Conservation (phyloP, 2,113 vertebrate genomes). For the Nicator chloris region DNA sequence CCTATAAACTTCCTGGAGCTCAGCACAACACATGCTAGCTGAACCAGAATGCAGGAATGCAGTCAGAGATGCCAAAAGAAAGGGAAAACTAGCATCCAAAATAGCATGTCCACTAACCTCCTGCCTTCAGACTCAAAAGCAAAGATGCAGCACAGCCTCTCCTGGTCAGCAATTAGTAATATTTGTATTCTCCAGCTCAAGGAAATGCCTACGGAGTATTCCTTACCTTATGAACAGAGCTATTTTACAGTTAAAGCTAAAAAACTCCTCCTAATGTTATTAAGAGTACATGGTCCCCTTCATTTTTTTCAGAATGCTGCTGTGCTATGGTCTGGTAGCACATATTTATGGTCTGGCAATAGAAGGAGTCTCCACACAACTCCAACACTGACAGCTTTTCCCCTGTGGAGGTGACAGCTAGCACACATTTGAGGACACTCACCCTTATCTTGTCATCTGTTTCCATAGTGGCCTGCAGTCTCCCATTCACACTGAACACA, state of each 20-base stretch:
- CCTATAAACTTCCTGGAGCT: not conserved
- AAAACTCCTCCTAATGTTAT: not conserved
- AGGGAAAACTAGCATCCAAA: not conserved
- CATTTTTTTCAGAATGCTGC: not conserved
- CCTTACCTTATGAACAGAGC: not conserved
- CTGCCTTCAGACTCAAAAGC: not conserved
- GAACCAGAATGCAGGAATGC: not conserved
- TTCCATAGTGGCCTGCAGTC: conserved; percentile 85
- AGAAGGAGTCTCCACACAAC: not conserved
- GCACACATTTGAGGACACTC: not conserved
- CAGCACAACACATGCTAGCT: not conserved
- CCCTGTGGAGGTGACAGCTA: not conserved
- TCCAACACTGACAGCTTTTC: not conserved
- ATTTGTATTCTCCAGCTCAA: not conserved
- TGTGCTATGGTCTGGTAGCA: not conserved
- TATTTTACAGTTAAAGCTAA: not conserved
- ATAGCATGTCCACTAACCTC: not conserved
- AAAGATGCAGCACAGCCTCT: not conserved
- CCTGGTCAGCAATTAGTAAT: not conserved
- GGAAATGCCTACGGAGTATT: not conserved
- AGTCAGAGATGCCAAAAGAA: not conserved
- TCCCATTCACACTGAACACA: conserved; percentile 93
- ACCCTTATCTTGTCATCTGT: conserved; percentile 91
- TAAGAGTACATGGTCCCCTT: not conserved
- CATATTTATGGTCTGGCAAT: not conserved